A percentile compares a stretch with the other conserved stretches of the same genome.
Evolutionary conservation across 2,797 vertebrate genomes (phyloP).

Genomic region (Leptodactylus fallax): DNA sequence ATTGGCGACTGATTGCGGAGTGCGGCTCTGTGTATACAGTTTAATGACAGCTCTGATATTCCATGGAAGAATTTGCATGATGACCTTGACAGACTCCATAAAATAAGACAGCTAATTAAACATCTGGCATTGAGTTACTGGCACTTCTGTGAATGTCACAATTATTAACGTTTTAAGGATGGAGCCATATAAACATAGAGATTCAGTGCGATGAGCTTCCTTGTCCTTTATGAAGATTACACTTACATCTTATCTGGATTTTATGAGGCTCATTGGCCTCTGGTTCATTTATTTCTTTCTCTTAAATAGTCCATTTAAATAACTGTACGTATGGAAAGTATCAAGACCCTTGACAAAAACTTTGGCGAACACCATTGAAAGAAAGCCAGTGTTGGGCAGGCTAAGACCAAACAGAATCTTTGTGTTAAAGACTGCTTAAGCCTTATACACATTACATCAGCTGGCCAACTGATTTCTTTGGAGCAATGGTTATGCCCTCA

Average conservation of each 20-base stretch:
- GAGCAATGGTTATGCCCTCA: too few species aligned
- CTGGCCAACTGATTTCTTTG: too few species aligned
- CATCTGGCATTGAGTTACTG: constrained; percentile 31
- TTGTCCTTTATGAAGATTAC: neutral
- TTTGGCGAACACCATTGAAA: neutral
- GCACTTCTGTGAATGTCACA: constrained; percentile 37
- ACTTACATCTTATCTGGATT: neutral
- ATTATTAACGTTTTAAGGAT: constrained; percentile 31
- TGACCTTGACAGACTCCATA: constrained; percentile 42
- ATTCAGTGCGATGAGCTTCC: neutral
- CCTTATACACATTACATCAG: too few species aligned
- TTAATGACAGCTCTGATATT: constrained; percentile 20
- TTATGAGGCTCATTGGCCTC: neutral
- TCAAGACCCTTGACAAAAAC: neutral
- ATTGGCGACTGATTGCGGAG: neutral
- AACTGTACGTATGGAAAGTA: too few species aligned
- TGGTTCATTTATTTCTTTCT: neutral
- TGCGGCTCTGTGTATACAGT: neutral
- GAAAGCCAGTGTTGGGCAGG: neutral
- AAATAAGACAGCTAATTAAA: constrained; percentile 14
- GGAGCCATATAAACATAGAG: neutral
- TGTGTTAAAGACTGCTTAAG: neutral
- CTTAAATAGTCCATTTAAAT: neutral
- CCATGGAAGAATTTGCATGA: constrained; percentile 17
- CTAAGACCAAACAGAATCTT: neutral